A percentile compares a stretch with the other conserved stretches of the same genome.
Conservation (phyloP, 2,797 vertebrate genomes). For the Hafferia zeledoni region DNA sequence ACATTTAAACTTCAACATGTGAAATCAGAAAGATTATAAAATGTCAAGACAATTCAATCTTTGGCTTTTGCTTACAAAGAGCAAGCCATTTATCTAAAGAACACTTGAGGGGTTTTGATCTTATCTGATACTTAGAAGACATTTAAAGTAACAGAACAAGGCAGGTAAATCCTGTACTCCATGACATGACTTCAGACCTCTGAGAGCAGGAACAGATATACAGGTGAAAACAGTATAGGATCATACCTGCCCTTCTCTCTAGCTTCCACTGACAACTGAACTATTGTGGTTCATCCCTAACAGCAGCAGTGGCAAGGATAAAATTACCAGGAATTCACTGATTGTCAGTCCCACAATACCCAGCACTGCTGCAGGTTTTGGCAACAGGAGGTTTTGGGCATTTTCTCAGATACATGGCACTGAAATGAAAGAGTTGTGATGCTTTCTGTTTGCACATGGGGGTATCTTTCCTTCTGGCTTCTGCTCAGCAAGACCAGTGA, state of each 20-base stretch:
- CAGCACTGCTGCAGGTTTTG: not conserved
- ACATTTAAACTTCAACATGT: not conserved
- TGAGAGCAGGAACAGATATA: not conserved
- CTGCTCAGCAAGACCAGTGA: not conserved
- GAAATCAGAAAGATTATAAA: constrained; percentile 18
- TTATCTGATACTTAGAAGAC: not conserved
- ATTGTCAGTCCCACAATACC: not conserved
- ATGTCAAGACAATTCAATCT: constrained; percentile 40
- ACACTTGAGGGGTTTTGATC: not conserved
- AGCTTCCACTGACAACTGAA: not conserved
- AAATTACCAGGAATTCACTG: not conserved
- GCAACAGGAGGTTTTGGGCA: not conserved
- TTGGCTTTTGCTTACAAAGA: constrained; percentile 16
- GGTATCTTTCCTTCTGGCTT: not conserved
- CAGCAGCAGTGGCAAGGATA: not conserved
- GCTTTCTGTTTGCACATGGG: not conserved
- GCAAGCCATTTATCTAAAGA: constrained; percentile 22
- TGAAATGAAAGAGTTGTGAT: not conserved
- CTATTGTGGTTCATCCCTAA: not conserved
- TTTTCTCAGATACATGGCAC: not conserved
- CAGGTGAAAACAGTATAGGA: not conserved
- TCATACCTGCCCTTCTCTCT: not conserved
- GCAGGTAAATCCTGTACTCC: not conserved
- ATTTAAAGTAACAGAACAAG: not conserved
- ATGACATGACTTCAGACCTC: not conserved